Base-by-base conservation (phyloP, 2,113 vertebrate species). In the Eretmochelys imbricata region DNA sequence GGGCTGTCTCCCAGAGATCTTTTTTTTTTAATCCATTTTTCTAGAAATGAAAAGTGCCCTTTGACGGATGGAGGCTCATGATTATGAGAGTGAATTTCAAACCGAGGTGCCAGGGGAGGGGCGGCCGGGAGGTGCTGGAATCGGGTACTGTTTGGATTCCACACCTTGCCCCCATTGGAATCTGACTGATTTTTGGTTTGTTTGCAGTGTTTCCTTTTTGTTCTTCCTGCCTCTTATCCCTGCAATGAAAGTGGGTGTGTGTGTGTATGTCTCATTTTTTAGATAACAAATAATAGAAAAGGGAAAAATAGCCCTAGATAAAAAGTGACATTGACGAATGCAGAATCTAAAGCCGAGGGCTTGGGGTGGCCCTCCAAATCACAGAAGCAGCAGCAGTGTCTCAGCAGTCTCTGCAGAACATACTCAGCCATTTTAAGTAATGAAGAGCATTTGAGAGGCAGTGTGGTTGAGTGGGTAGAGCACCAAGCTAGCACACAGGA, bases 371-470 rank as follows among this genome's bases (percentile, higher is more conserved):
- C 83, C 76, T 55, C 62, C 62, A 72, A 13, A 85, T 35, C 4
- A 38, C 31, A 55, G 85, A 51, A 0, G 5, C n/a, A 10, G 48
- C 2, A 0, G 0, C 80, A 42, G 42, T 38, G 8, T 27, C 80
- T 54, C n/a, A 22, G 69, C 35, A 16, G 16, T 31, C 22, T 65
- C 85, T 79, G 7, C 42, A 76, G 10, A 42, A 12, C 24, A 8
- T 19, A 8, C 65, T 69, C 25, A 27, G 59, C 29, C n/a, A 38
- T 9, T n/a, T 22, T 20, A 10, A 20, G 69, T 42, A 75, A 42
- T 2, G 20, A n/a, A 22, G 19, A 22, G 5, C 27, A 12, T 42
- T 24, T 46, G 75, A 46, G 38, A 48, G 42, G 42, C 75, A 76
- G 75, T 13, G 42, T 76, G 22, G 24, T 27, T 3, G 3, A 76